phyloP scores from a whole-genome alignment of 2,888 invertebrate genomes.

The Watsonalla binaria region DNA sequence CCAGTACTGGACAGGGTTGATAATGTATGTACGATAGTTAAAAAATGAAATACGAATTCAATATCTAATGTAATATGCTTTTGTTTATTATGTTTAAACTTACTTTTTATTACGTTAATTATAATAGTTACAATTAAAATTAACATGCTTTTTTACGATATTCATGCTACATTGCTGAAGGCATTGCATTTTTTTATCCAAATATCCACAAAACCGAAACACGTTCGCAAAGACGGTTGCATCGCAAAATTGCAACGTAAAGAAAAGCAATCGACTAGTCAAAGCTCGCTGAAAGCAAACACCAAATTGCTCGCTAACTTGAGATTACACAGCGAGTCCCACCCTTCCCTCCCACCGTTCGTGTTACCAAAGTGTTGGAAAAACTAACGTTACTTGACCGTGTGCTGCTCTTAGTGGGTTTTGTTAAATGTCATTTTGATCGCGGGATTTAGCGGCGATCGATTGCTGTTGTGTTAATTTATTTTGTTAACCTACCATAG shows the following conservation, averaged over 20 bases:
- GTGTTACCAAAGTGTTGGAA: conserved; percentile 43
- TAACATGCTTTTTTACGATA: too few relatives aligned
- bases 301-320: conserved; percentile 69
- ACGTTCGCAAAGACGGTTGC: background rate
- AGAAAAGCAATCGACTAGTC: conserved; percentile 47
- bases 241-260: conserved; percentile 6
- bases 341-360: conserved; percentile 24
- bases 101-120: too few relatives aligned
- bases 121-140: too few relatives aligned
- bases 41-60: too few relatives aligned
- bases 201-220: background rate
- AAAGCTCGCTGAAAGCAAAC: conserved; percentile 62
- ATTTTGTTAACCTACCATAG: background rate
- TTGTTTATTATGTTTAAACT: too few relatives aligned
- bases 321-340: conserved; percentile 58
- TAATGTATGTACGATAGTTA: too few relatives aligned
- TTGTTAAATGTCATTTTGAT: conserved; percentile 35
- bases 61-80: too few relatives aligned
- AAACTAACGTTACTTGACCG: conserved; percentile 50
- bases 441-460: conserved; percentile 8
- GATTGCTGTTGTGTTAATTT: conserved; percentile 1
- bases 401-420: conserved; percentile 17
- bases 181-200: background rate
- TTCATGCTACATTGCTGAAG: too few relatives aligned
- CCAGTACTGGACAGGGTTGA: too few relatives aligned